Evolutionary conservation across 2,113 vertebrate species (phyloP).

Genomic region (Sceloporus undulatus): DNA sequence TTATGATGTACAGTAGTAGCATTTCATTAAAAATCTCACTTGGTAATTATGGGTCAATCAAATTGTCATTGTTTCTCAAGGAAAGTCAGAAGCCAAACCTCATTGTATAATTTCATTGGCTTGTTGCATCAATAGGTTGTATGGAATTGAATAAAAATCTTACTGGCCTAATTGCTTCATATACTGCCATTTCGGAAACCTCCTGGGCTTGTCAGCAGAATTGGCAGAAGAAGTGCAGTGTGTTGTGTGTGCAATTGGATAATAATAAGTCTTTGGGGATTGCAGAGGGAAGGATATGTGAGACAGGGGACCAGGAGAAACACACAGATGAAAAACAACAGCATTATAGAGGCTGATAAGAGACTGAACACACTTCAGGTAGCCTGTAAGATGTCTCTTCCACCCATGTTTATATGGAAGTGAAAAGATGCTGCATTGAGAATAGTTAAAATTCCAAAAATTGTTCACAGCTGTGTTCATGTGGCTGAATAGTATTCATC

Average conservation of each 20-base stretch:
- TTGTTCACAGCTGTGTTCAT: not conserved
- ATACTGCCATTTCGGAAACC: not conserved
- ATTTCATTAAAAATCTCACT: conserved; percentile 71
- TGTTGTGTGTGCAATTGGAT: not conserved
- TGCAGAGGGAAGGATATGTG: not conserved
- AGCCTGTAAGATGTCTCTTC: not conserved
- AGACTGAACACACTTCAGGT: conserved; percentile 16
- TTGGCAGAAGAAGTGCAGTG: not conserved
- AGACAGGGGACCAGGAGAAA: not conserved
- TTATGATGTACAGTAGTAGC: conserved; percentile 40
- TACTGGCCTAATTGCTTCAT: not conserved
- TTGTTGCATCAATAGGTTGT: not conserved
- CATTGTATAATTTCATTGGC: conserved; percentile 4
- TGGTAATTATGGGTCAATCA: conserved; percentile 66
- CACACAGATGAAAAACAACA: not conserved
- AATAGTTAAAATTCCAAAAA: not conserved
- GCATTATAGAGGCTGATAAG: not conserved
- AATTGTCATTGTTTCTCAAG: conserved; percentile 45
- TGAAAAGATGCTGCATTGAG: not conserved
- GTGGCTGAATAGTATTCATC: not conserved
- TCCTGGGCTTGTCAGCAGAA: not conserved
- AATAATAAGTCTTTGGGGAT: not conserved
- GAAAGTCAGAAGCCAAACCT: not conserved
- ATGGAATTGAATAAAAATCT: not conserved
- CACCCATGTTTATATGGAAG: not conserved